Evolutionary conservation across 2,113 vertebrate genomes (phyloP), one percentile per base, ranked within the genome.

Genomic region (Coracopsis vasa): DNA sequence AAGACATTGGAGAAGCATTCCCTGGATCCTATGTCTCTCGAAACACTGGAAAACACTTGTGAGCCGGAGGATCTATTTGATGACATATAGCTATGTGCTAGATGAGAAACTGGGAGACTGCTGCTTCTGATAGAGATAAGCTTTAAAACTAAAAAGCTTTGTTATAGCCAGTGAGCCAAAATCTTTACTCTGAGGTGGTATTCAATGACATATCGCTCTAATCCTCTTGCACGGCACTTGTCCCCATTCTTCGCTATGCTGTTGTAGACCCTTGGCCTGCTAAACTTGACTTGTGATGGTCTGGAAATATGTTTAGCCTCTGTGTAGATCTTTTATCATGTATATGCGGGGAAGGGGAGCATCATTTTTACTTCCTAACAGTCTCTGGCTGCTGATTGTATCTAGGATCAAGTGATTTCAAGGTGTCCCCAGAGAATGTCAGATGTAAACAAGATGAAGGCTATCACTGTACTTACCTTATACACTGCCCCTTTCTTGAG

Each of bases 11-110:
- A 79, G 95, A 97, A 97, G 72, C 80, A 66, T 72, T 93, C 97
- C 27, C 84, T 92, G 53, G 98, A 97, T 39, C 88, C 79, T 69
- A 84, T 97, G 84, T 94, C 98, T 35, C 88, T 98, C 28, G 97
- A 98, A 86, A 98, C 97, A 31, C 94, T 97, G 21, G 97, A 95
- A 44, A 98, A 97, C 67, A 97, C 86, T 95, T 97, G 97, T 48
- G 97, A 98, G 79, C 96, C 97, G 1, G 99, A 99, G 88, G 97
- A 99, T 73, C 98, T 99, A 91, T 98, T 99, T 67, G 97, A 98
- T 53, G 98, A 99, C 97, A 98, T 99, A 33, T 99, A 98, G 97
- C 56, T 72, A 19, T 7, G 3, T 25, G 42, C 51, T 91, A 62
- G 58, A 84, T 71, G 83, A 81, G 71, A 65, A 85, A 61, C 23